Evolutionary conservation across 2,113 vertebrate species (phyloP), one percentile per base, ranked within the genome.

Genomic region (Paramisgurnus dabryanus): DNA sequence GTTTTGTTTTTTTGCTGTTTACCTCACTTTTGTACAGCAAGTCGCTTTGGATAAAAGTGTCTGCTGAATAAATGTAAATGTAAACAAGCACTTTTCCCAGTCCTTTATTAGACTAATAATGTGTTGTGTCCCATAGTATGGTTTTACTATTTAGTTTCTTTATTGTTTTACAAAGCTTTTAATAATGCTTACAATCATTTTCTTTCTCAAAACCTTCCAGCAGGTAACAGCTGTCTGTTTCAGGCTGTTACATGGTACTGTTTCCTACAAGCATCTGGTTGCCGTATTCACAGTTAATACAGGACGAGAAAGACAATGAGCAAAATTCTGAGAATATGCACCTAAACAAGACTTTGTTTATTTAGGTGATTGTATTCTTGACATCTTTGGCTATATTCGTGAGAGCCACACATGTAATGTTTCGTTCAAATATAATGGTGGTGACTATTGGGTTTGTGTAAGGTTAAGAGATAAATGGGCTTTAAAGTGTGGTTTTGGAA

Each of bases 241-340:
- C 60, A 40, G 63, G 57, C 40, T 13, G 4, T 47, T 77, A 43
- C 39, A 53, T 68, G 45, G 4, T 75, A 41, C 64, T 47, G 43
- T 67, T 47, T 67, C 55, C 58, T 41, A 73, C 27, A 13, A 15
- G 7, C 11, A 47, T n/a, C 61, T 40, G 53, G 53, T 7, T 63
- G 70, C 13, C 18, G 45, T 27, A 45, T 76, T 61, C 40, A 22
- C 15, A 10, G 18, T 45, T 68, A 75, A 45, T 57, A 13, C 15
- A 57, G 40, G 7, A 5, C 70, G 12, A 15, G 11, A 13, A 18
- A 65, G 34, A 34, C 49, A 75, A 43, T 80, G 50, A 17, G 13
- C 63, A 68, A 53, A 70, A 80, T 72, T 27, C 13, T n/a, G 17
- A 40, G 57, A 70, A 79, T 83, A 47, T 55, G 15, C 18, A 9